Percentiles rank a stretch among this genome's conserved stretches.
These are phyloP conservation scores for Coelopa pilipes DNA, from an alignment of 2,888 invertebrate genomes.

Conservation along the genomic window DNA sequence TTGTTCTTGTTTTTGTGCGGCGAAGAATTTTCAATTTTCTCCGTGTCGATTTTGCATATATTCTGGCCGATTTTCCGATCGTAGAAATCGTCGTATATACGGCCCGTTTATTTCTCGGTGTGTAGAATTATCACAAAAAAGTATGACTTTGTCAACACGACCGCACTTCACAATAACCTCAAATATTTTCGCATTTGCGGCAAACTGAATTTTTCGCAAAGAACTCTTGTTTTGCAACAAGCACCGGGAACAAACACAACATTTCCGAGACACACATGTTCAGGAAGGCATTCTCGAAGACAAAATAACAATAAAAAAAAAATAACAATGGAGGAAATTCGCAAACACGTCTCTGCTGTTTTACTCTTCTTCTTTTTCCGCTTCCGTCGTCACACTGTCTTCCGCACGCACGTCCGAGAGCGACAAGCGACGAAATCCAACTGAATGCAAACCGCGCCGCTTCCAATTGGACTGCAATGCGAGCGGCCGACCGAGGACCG, in stretches of 20 bases:
- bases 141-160: neutral
- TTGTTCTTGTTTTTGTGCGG: too few species aligned
- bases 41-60: too few species aligned
- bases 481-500: neutral
- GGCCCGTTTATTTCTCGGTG: too few species aligned
- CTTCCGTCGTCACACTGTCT: neutral
- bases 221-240: too few species aligned
- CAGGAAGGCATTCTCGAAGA: too few species aligned
- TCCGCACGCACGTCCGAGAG: conserved; percentile 26
- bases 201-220: neutral
- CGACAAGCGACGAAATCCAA: conserved; percentile 35
- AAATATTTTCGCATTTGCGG: neutral
- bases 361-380: conserved; percentile 9
- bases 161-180: neutral
- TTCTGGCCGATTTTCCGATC: too few species aligned
- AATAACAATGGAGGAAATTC: conserved; percentile 2
- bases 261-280: too few species aligned
- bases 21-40: too few species aligned
- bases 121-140: too few species aligned
- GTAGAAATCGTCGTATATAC: too few species aligned
- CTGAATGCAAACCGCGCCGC: conserved; percentile 27
- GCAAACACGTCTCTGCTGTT: conserved; percentile 12
- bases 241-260: too few species aligned
- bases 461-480: conserved; percentile 33
- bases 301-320: neutral